Evolutionary conservation across 92 coral and sea anemone genomes (phyloP).

Genomic region (Meandrina meandrites): DNA sequence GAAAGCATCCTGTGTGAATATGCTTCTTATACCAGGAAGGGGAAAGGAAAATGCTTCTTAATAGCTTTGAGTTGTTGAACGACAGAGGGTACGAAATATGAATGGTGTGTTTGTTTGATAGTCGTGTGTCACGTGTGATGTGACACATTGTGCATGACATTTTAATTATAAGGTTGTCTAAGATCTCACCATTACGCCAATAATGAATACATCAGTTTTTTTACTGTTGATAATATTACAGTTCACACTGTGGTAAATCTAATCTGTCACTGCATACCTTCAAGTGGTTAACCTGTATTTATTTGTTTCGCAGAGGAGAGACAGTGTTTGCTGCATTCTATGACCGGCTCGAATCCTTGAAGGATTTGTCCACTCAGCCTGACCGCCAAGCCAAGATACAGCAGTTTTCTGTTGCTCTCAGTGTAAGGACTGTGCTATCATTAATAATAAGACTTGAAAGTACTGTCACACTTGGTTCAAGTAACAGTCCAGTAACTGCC

Average conservation of each 20-base stretch:
- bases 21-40: not conserved
- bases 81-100: not conserved
- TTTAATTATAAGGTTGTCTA: too few relatives aligned
- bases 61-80: not conserved
- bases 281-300: not conserved
- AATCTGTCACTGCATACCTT: not conserved
- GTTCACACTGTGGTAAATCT: not conserved
- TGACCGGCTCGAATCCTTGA: conserved; percentile 84
- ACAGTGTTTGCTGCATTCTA: conserved; percentile 70
- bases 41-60: too few relatives aligned
- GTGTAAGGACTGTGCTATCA: conserved; percentile 48
- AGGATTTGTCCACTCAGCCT: conserved; percentile 48
- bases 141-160: too few relatives aligned
- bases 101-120: too few relatives aligned
- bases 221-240: too few relatives aligned
- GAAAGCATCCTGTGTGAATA: not conserved
- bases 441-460: too few relatives aligned
- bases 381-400: conserved; percentile 74
- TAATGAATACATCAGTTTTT: too few relatives aligned
- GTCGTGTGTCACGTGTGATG: too few relatives aligned
- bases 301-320: conserved; percentile 66
- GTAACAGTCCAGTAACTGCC: not conserved
- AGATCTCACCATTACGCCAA: too few relatives aligned
- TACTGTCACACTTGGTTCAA: too few relatives aligned
- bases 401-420: conserved; percentile 69